phyloP scores from a whole-genome alignment of 1,140 invertebrate genomes.

The Zophobas morio region DNA sequence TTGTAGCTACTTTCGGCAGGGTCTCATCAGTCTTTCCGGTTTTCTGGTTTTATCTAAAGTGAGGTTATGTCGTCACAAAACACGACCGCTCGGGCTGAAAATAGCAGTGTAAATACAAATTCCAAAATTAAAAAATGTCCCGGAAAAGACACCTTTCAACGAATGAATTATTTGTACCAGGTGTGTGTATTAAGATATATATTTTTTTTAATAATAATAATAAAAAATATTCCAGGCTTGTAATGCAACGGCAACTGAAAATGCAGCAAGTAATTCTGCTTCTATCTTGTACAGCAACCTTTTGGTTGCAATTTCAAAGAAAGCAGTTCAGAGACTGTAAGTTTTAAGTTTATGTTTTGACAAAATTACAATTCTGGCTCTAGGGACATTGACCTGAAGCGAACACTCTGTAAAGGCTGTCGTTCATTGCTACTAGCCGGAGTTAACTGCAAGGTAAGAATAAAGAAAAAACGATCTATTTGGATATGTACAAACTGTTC shows the following conservation, averaged over 20 bases:
- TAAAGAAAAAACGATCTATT: slow-evolving; percentile 68
- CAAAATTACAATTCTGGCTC: too few species aligned
- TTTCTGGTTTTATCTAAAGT: slow-evolving; percentile 5
- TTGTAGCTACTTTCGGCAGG: too few species aligned
- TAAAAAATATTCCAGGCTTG: slow-evolving; percentile 67
- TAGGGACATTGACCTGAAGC: slow-evolving; percentile 71
- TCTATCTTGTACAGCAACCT: slow-evolving; percentile 71
- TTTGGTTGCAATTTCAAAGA: slow-evolving; percentile 70
- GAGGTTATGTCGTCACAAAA: slow-evolving; percentile 19
- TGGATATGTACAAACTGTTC: slow-evolving; percentile 69
- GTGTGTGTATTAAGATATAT: slow-evolving; percentile 59
- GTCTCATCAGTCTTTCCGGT: too few species aligned
- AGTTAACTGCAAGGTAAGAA: slow-evolving; percentile 67
- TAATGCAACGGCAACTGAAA: slow-evolving; percentile 66
- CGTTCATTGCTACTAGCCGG: slow-evolving; percentile 67
- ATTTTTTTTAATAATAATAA: slow-evolving; percentile 49
- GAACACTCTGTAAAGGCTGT: slow-evolving; percentile 72
- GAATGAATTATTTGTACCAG: slow-evolving; percentile 74
- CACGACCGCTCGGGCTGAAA: background rate
- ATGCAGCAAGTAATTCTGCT: slow-evolving; percentile 63
- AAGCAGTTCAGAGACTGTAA: slow-evolving; percentile 73
- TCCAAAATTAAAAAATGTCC: slow-evolving; percentile 56
- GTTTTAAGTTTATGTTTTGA: slow-evolving; percentile 63
- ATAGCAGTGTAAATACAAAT: slow-evolving; percentile 41
- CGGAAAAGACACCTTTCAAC: slow-evolving; percentile 71